These are phyloP conservation scores for Hyperoplus lanceolatus DNA, from an alignment of 2,797 vertebrate species.

Conservation along the genomic window DNA sequence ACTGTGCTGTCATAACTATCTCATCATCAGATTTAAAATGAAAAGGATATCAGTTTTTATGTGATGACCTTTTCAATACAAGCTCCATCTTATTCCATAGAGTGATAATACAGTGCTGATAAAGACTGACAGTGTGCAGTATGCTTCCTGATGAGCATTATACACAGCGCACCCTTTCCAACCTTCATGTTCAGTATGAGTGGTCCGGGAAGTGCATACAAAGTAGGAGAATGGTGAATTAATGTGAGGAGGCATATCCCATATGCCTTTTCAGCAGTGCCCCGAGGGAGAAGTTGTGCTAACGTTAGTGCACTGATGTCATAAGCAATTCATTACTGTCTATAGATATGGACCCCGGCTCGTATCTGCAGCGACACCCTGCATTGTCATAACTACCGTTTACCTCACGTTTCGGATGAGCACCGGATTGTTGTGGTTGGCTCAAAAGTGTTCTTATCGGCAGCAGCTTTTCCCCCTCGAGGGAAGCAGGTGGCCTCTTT, in stretches of 20 bases:
- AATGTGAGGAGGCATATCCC: slow-evolving; percentile 46
- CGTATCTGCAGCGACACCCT: slow-evolving; percentile 62
- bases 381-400: slow-evolving; percentile 28
- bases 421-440: slow-evolving; percentile 1
- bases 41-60: slow-evolving; percentile 50
- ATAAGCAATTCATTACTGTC: slow-evolving; percentile 70
- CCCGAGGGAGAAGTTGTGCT: slow-evolving; percentile 55
- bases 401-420: slow-evolving; percentile 29
- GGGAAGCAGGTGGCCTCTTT: background rate
- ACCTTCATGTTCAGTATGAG: slow-evolving; percentile 36
- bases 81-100: slow-evolving; percentile 38
- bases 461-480: background rate
- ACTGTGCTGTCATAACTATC: slow-evolving; percentile 31
- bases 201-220: slow-evolving; percentile 42
- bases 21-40: slow-evolving; percentile 68
- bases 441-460: background rate
- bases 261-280: slow-evolving; percentile 47
- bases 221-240: slow-evolving; percentile 45
- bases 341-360: slow-evolving; percentile 55
- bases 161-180: slow-evolving; percentile 20
- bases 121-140: slow-evolving; percentile 30
- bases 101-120: slow-evolving; percentile 61
- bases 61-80: slow-evolving; percentile 69
- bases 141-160: slow-evolving; percentile 31
- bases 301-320: slow-evolving; percentile 67